A percentile compares a stretch with the other conserved stretches of the same genome.
These are phyloP conservation scores for Heterotis niloticus DNA, from an alignment of 2,113 vertebrate genomes.

Conservation along the genomic window DNA sequence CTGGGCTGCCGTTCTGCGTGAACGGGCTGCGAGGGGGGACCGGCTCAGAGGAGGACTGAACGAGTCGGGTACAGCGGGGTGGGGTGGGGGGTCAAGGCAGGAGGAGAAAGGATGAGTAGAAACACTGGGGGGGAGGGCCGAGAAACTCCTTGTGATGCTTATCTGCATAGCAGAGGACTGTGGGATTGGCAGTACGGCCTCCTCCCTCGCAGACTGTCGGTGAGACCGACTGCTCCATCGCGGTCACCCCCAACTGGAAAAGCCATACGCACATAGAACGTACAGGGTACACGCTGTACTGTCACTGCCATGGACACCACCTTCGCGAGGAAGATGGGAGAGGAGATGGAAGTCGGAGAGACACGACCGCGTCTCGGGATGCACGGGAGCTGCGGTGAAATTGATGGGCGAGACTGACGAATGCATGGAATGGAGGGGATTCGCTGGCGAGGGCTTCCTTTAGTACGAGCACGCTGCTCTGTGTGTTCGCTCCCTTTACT, in stretches of 20 bases:
- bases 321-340: slow-evolving; percentile 39
- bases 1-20: slow-evolving; percentile 71
- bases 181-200: slow-evolving; percentile 29
- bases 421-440: neutral
- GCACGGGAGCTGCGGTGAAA: neutral
- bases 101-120: slow-evolving; percentile 25
- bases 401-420: neutral
- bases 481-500: neutral
- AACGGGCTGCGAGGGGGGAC: slow-evolving; percentile 69
- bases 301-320: slow-evolving; percentile 56
- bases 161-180: slow-evolving; percentile 30
- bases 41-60: slow-evolving; percentile 68
- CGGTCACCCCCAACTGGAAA: slow-evolving; percentile 62
- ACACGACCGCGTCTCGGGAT: neutral
- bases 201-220: slow-evolving; percentile 36
- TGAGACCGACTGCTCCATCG: slow-evolving; percentile 51
- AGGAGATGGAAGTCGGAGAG: neutral
- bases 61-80: neutral
- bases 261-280: slow-evolving; percentile 61
- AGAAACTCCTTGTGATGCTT: slow-evolving; percentile 44
- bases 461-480: neutral
- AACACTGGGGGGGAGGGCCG: slow-evolving; percentile 25
- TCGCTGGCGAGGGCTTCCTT: neutral
- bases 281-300: slow-evolving; percentile 55
- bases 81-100: neutral